Evolutionary conservation across 2,797 vertebrate genomes (phyloP).

Genomic region (Ambastaia sidthimunki): DNA sequence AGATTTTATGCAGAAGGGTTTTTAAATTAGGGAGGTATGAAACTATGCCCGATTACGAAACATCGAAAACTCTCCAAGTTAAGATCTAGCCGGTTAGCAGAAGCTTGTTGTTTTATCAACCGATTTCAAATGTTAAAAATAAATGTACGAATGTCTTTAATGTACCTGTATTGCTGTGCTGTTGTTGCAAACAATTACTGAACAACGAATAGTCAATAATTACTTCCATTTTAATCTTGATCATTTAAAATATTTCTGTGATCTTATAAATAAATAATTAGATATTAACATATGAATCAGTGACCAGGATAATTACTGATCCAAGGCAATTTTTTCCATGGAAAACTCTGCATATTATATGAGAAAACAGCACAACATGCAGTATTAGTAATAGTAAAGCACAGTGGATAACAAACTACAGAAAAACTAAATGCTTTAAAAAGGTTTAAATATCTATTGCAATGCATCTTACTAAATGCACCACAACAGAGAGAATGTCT

Average conservation of each 20-base stretch:
- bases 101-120: background rate
- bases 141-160: background rate
- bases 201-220: too few species aligned
- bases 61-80: too few species aligned
- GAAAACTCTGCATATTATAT: background rate
- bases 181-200: background rate
- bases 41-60: too few species aligned
- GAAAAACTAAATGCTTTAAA: background rate
- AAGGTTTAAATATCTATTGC: background rate
- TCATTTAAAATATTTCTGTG: too few species aligned
- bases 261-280: too few species aligned
- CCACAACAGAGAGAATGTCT: conserved; percentile 49
- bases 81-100: background rate
- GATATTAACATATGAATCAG: background rate
- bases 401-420: too few species aligned
- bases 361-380: too few species aligned
- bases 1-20: conserved; percentile 30
- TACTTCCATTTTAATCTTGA: too few species aligned
- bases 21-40: conserved; percentile 42
- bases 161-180: background rate
- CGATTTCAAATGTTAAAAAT: background rate
- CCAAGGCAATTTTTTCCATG: background rate
- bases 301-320: background rate
- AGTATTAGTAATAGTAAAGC: too few species aligned
- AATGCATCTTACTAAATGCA: background rate